phyloP scores from a whole-genome alignment of 1,140 invertebrate genomes.

The Mercenaria mercenaria region DNA sequence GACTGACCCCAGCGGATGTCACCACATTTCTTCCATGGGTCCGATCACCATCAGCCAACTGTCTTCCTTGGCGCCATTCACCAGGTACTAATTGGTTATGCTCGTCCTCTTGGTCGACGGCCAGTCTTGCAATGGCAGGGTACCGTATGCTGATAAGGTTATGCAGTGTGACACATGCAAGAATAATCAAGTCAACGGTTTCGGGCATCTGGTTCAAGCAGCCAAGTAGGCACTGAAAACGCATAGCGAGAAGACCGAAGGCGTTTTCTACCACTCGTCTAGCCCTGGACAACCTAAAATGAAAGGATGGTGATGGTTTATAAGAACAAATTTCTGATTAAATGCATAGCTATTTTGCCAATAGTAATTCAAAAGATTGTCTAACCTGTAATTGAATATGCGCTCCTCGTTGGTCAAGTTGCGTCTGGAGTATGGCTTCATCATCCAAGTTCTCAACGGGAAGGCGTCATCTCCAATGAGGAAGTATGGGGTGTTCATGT shows the following conservation, averaged over 20 bases:
- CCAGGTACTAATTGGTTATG: conserved; percentile 17
- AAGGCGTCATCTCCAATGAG: conserved; percentile 79
- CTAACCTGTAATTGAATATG: no score
- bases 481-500: conserved; percentile 61
- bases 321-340: no score
- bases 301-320: no score
- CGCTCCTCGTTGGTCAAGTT: conserved; percentile 70
- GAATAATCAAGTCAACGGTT: conserved; percentile 12
- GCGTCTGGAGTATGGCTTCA: conserved; percentile 80
- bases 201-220: conserved; percentile 33
- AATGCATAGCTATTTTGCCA: no score
- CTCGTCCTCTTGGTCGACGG: conserved; percentile 31
- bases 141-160: conserved; percentile 26
- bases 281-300: conserved; percentile 75
- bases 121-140: conserved; percentile 12
- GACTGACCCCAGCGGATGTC: conserved; percentile 31
- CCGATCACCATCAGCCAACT: not conserved
- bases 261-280: conserved; percentile 82
- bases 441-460: conserved; percentile 66
- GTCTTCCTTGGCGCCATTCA: conserved; percentile 29
- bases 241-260: conserved; percentile 73
- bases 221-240: conserved; percentile 45
- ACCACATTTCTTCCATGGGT: conserved; percentile 34
- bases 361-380: no score
- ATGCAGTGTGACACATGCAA: conserved; percentile 30